A percentile compares a stretch with the other conserved stretches of the same genome.
Evolutionary conservation across 2,797 vertebrate genomes (phyloP).

Genomic region (Malurus leucopterus): DNA sequence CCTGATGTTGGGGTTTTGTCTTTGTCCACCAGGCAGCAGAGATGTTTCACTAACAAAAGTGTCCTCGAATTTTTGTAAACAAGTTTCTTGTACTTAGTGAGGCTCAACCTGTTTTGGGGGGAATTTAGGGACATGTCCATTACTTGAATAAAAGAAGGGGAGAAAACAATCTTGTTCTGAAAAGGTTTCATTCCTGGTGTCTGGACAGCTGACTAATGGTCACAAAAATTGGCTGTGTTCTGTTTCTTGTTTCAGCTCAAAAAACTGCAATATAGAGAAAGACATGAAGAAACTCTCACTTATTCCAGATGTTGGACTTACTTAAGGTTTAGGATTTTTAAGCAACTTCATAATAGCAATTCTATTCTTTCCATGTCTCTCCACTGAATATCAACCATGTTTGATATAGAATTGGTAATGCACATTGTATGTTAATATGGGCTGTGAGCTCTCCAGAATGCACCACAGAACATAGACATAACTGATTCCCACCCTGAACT

Average conservation of each 20-base stretch:
- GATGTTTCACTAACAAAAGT: background rate
- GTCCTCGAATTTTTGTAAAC: no score
- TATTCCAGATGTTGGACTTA: background rate
- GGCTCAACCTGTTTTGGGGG: background rate
- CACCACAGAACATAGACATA: background rate
- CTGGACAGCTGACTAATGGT: background rate
- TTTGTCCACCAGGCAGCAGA: background rate
- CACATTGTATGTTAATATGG: background rate
- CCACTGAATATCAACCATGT: background rate
- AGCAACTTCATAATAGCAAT: background rate
- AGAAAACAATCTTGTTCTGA: background rate
- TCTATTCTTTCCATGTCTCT: background rate
- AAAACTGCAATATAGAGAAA: background rate
- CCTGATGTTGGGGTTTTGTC: background rate
- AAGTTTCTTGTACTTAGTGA: background rate
- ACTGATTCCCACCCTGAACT: background rate
- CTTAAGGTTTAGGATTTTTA: background rate
- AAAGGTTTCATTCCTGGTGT: background rate
- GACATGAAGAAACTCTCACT: background rate
- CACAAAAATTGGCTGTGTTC: background rate
- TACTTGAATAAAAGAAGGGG: background rate
- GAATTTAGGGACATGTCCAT: background rate
- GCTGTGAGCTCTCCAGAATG: background rate
- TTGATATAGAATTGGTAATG: background rate
- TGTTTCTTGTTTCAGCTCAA: background rate